Evolutionary conservation across 2,888 invertebrate species (phyloP).

Genomic region (Alitta virens): DNA sequence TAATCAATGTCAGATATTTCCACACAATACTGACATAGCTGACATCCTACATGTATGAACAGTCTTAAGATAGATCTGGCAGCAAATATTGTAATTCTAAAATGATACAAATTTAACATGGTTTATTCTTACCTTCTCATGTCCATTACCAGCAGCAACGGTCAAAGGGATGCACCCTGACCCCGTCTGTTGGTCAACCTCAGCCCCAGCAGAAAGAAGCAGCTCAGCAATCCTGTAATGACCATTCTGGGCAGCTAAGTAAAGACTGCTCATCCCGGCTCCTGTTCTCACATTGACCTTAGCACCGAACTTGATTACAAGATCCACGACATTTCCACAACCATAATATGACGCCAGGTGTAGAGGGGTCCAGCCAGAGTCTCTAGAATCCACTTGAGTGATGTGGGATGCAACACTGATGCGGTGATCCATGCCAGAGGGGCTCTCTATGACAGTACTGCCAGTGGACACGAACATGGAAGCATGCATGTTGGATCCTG

Average conservation of each 20-base stretch:
- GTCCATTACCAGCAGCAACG: constrained; percentile 14
- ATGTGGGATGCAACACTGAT: background rate
- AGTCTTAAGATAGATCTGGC: no score
- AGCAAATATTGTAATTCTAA: no score
- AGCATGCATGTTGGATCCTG: constrained; percentile 13
- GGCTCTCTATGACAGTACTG: background rate
- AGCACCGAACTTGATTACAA: constrained; percentile 4
- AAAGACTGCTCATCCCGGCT: constrained; percentile 19
- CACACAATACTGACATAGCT: no score
- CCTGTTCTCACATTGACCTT: constrained; percentile 19
- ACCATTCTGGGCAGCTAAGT: constrained; percentile 22
- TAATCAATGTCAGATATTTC: background rate
- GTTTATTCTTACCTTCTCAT: constrained; percentile 8
- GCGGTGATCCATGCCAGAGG: no score
- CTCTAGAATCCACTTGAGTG: background rate
- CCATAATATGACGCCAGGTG: constrained; percentile 24
- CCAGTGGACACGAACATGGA: constrained; percentile 3
- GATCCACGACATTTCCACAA: constrained; percentile 3
- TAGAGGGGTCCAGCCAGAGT: constrained; percentile 21
- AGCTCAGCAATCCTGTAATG: constrained; percentile 12
- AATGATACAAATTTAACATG: no score
- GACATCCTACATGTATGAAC: no score
- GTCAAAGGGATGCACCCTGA: constrained; percentile 21
- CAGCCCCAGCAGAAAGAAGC: constrained; percentile 19
- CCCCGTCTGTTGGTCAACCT: constrained; percentile 14